Base-by-base conservation (phyloP, 2,797 vertebrate genomes). In the Anabacerthia variegaticeps region DNA sequence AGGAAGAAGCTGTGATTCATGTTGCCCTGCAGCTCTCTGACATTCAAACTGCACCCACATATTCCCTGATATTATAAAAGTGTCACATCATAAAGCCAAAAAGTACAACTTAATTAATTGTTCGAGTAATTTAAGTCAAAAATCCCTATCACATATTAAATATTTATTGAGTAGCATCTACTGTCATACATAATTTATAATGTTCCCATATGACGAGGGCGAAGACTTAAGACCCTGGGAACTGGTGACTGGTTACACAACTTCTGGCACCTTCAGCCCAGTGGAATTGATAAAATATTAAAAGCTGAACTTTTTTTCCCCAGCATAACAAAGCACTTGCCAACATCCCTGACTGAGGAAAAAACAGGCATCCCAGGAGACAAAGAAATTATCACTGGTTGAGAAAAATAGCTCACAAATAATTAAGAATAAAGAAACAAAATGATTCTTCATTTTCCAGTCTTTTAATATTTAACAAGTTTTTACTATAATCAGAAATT, bases 111-210 rank as follows among this genome's bases (percentile, higher is more conserved):
- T 97, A 95, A 97, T 96, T 97, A 92, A 96, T 23, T 85, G 68
- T 73, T 96, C 24, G 22, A 97, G 87, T 95, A 88, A 97, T 96
- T 96, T 96, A 91, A 94, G 85, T 87, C 74, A 93, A 98, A 97
- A 97, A 96, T 88, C 95, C 75, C 89, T 96, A 96, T 87, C 85
- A 90, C 7, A 13, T 89, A 94, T 90, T 95, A 97, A 95, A 94
- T 96, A 96, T 95, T 97, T 97, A 97, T 44, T 92, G 91, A 97
- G 84, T 92, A 87, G 88, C 67, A 95, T 76, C 91, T 95, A 95
- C 88, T 84, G 36, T 77, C 93, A 92, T 67, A 73, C 56, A 95
- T 96, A 91, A 97, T 97, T 97, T 94, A 97, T 68, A 82, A 88
- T 41, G 75, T 56, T 92, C 54, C 48, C 77, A 78, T 88, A 94